These are phyloP conservation scores for Spizaetus ornatus DNA, from an alignment of 2,113 vertebrate species.

Conservation along the genomic window DNA sequence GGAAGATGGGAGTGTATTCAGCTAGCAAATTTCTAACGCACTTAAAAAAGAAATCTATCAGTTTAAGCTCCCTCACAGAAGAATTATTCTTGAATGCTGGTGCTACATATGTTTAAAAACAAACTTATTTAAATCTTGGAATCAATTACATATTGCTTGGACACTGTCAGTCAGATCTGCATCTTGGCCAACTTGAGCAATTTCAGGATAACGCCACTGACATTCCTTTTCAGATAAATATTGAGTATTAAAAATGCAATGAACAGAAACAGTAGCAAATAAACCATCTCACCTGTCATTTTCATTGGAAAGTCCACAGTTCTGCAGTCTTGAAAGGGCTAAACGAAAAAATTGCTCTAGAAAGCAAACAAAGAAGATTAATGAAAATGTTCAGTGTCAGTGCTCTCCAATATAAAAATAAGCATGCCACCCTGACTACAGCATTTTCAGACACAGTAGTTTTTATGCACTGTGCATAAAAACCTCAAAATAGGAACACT, in stretches of 20 bases:
- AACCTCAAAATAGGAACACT: not conserved
- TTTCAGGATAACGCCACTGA: not conserved
- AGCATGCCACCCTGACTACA: not conserved
- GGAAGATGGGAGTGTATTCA: not conserved
- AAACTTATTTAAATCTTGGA: not conserved
- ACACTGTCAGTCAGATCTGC: not conserved
- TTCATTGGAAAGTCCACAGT: constrained; percentile 63
- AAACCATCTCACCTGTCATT: constrained; percentile 66
- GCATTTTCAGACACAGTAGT: not conserved
- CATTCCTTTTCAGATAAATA: not conserved
- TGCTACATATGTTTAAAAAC: not conserved
- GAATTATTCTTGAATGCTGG: not conserved
- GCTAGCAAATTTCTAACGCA: not conserved
- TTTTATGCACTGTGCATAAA: not conserved
- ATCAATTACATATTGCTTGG: not conserved
- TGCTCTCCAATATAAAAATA: not conserved
- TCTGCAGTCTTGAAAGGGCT: constrained; percentile 71
- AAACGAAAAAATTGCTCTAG: constrained; percentile 65
- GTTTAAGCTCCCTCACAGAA: not conserved
- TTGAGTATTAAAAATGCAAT: not conserved
- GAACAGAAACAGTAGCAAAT: not conserved
- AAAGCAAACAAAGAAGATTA: constrained; percentile 46
- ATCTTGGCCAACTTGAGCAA: not conserved
- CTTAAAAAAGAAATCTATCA: not conserved
- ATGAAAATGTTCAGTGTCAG: not conserved